A percentile compares a stretch with the other conserved stretches of the same genome.
Conservation (phyloP, 2,888 invertebrate species). For the Melanargia galathea region DNA sequence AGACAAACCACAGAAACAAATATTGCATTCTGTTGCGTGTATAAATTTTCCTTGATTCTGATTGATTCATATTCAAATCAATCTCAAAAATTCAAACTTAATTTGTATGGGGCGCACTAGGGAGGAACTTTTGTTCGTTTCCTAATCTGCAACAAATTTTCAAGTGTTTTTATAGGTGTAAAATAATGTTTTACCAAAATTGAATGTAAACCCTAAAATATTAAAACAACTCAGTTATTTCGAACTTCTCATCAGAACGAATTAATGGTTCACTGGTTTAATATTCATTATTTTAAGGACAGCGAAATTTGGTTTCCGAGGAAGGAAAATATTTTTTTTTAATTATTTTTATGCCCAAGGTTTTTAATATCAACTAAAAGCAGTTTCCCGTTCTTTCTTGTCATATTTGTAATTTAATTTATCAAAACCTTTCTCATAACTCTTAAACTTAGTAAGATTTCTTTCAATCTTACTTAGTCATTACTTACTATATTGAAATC, state of each 20-base stretch:
- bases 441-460: not conserved
- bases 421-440: not conserved
- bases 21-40: too few relatives aligned
- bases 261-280: constrained; percentile 5
- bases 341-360: constrained; percentile 1
- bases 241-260: not conserved
- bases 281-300: constrained; percentile 20
- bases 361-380: constrained; percentile 21
- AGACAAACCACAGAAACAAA: too few relatives aligned
- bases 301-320: constrained; percentile 11
- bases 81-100: too few relatives aligned
- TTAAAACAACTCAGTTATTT: not conserved
- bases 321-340: constrained; percentile 6
- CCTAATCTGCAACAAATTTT: too few relatives aligned
- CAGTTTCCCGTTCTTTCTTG: not conserved
- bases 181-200: too few relatives aligned
- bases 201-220: not conserved
- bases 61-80: too few relatives aligned
- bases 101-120: too few relatives aligned
- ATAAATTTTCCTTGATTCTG: too few relatives aligned
- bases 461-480: not conserved
- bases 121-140: too few relatives aligned
- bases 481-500: not conserved
- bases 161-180: too few relatives aligned
- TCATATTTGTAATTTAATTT: constrained; percentile 13